A percentile compares a stretch with the other conserved stretches of the same genome.
Conservation (phyloP, 2,113 vertebrate genomes). For the Syngnathoides biaculeatus region DNA sequence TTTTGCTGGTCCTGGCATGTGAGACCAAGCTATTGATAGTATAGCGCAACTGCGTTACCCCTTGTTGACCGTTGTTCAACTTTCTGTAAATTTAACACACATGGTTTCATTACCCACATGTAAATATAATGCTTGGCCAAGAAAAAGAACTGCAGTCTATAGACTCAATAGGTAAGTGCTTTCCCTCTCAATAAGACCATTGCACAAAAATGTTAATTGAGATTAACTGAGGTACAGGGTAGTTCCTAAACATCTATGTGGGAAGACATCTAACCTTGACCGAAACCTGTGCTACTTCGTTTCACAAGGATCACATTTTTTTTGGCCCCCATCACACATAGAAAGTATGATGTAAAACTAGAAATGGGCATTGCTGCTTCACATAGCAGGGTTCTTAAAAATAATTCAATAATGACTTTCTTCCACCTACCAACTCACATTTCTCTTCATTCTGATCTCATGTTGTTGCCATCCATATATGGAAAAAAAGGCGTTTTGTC, state of each 20-base stretch:
- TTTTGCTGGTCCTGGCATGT: slow-evolving; percentile 14
- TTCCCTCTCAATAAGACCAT: too few species aligned
- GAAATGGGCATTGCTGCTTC: background rate
- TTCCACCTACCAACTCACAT: slow-evolving; percentile 5
- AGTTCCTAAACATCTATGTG: too few species aligned
- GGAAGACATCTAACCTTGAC: background rate
- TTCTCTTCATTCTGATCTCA: slow-evolving; percentile 40
- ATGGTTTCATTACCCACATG: background rate
- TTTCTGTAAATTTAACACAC: background rate
- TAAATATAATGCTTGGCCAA: background rate
- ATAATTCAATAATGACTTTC: background rate
- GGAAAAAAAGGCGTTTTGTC: slow-evolving; percentile 40
- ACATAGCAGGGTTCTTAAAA: slow-evolving; percentile 5
- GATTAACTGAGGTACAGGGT: too few species aligned
- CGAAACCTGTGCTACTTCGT: background rate
- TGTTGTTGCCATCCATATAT: slow-evolving; percentile 40
- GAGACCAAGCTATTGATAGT: slow-evolving; percentile 24
- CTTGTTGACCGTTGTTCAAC: slow-evolving; percentile 10
- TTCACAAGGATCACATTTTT: background rate
- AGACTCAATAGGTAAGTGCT: too few species aligned
- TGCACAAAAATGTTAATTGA: too few species aligned
- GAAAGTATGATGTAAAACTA: background rate
- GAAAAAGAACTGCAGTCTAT: background rate
- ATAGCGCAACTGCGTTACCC: background rate
- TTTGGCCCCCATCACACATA: background rate